Percentiles rank a stretch among this genome's conserved stretches.
These are phyloP conservation scores for Ginglymostoma cirratum DNA, from an alignment of 2,113 vertebrate genomes.

Conservation along the genomic window DNA sequence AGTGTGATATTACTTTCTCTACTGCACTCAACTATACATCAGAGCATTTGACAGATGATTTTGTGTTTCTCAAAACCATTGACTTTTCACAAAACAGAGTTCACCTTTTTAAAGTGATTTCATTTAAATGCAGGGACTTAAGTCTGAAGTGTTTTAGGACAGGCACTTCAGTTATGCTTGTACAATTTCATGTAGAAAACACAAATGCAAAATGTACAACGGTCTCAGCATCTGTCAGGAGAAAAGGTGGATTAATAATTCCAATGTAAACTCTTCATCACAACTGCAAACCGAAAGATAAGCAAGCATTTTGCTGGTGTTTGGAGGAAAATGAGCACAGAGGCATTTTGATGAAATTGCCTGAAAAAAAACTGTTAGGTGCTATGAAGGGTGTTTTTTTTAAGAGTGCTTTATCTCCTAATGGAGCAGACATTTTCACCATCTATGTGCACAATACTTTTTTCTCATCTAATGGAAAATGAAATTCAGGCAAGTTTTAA, in stretches of 20 bases:
- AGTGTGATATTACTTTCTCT: neutral
- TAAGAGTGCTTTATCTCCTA: neutral
- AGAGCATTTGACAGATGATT: neutral
- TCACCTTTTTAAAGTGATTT: neutral
- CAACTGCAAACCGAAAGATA: neutral
- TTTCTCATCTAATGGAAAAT: neutral
- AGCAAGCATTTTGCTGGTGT: neutral
- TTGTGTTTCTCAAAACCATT: neutral
- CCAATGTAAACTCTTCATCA: neutral
- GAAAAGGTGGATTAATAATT: neutral
- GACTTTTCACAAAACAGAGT: neutral
- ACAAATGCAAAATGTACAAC: neutral
- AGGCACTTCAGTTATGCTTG: no score
- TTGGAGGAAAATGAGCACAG: neutral
- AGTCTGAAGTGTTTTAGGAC: neutral
- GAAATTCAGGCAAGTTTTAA: neutral
- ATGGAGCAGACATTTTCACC: neutral
- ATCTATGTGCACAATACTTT: neutral
- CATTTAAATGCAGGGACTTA: neutral
- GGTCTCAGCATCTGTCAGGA: neutral
- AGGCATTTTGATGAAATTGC: neutral
- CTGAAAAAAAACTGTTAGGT: neutral
- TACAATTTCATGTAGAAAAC: neutral
- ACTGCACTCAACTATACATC: neutral
- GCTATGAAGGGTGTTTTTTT: neutral